A percentile compares a stretch with the other conserved stretches of the same genome.
Conservation (phyloP, 2,888 invertebrate species). For the Sylvicola cinctus region DNA sequence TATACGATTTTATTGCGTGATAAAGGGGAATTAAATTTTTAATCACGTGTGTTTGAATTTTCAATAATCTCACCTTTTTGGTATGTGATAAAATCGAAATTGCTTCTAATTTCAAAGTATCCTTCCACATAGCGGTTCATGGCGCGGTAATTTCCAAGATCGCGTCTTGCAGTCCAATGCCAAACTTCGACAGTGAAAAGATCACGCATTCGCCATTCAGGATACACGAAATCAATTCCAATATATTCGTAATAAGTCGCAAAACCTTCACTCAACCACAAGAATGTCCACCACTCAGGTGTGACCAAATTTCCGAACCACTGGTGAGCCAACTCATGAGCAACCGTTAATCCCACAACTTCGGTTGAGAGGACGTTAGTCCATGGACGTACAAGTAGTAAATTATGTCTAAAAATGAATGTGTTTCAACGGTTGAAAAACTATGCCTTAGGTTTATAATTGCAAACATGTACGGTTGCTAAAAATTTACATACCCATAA, state of each 20-base stretch:
- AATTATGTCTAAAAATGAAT: no score
- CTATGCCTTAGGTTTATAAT: no score
- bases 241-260: conserved; percentile 46
- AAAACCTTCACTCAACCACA: conserved; percentile 47
- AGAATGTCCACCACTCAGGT: conserved; percentile 26
- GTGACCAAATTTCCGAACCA: conserved; percentile 25
- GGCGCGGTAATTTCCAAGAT: conserved; percentile 53
- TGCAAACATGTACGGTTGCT: no score
- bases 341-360: no score
- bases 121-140: conserved; percentile 63
- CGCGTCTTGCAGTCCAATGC: no score
- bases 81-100: conserved; percentile 73
- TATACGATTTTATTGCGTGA: background rate
- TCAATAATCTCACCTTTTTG: conserved; percentile 59
- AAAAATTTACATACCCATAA: conserved; percentile 33
- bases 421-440: no score
- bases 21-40: background rate
- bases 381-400: no score
- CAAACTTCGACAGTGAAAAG: no score
- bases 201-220: no score
- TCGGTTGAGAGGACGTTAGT: no score
- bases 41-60: conserved; percentile 12
- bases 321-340: conserved; percentile 30
- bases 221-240: conserved; percentile 32
- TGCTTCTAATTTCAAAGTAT: conserved; percentile 61